Conservation (phyloP, 2,113 vertebrate species). For the Rutilus rutilus region DNA sequence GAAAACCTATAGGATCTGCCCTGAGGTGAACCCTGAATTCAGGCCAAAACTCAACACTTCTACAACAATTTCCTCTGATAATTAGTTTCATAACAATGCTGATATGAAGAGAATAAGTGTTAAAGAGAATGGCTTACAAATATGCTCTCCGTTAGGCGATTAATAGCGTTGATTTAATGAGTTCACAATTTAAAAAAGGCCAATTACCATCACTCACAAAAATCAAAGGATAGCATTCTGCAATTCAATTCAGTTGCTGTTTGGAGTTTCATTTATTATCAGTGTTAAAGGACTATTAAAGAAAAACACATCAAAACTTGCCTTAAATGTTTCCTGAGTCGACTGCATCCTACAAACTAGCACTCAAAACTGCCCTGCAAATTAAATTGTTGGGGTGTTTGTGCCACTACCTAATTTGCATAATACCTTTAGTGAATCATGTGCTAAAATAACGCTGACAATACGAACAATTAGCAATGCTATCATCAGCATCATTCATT, state of each 20-base stretch:
- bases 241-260: not conserved
- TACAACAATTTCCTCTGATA: conserved; percentile 19
- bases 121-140: conserved; percentile 11
- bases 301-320: not conserved
- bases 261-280: not conserved
- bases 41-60: conserved; percentile 4
- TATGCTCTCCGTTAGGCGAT: not conserved
- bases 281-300: not conserved
- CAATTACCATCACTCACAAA: not conserved
- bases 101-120: not conserved
- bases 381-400: not conserved
- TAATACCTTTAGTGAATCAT: not conserved
- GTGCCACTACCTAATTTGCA: not conserved
- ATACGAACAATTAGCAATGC: not conserved
- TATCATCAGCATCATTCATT: conserved; percentile 7
- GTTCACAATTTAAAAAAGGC: not conserved
- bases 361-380: not conserved
- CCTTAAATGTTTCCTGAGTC: too few relatives aligned
- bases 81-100: conserved; percentile 10
- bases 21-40: conserved; percentile 11
- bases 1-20: not conserved
- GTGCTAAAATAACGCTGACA: not conserved
- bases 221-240: not conserved
- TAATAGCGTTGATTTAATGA: conserved; percentile 12
- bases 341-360: not conserved